Evolutionary conservation across 2,113 vertebrate species (phyloP).

Genomic region (Dromas ardeola): DNA sequence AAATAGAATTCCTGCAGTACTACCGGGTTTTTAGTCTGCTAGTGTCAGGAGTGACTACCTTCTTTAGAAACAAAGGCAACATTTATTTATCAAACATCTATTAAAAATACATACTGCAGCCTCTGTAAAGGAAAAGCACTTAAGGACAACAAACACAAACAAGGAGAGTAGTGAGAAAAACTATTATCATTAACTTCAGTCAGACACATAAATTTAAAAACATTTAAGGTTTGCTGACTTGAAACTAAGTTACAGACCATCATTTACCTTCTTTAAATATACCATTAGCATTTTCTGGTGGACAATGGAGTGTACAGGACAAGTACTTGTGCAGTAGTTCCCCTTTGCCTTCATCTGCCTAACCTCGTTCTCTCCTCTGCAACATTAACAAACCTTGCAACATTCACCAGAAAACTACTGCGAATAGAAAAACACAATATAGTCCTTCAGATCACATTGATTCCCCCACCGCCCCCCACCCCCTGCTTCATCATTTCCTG

Average conservation of each 20-base stretch:
- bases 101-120: neutral
- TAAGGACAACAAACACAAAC: neutral
- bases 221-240: neutral
- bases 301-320: neutral
- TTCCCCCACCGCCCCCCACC: neutral
- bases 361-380: neutral
- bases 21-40: neutral
- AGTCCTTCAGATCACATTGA: neutral
- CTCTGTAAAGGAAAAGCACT: neutral
- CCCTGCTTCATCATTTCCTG: neutral
- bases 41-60: neutral
- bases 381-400: neutral
- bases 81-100: neutral
- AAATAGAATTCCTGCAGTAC: neutral
- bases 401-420: neutral
- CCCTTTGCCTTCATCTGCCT: neutral
- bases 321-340: accelerated
- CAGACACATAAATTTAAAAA: neutral
- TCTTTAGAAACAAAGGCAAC: neutral
- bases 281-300: neutral
- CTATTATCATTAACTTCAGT: neutral
- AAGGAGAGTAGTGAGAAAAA: neutral
- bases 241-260: neutral
- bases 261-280: neutral
- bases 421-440: neutral